Evolutionary conservation across 2,888 invertebrate genomes (phyloP).

Genomic region (Drepanosiphum platanoidis): DNA sequence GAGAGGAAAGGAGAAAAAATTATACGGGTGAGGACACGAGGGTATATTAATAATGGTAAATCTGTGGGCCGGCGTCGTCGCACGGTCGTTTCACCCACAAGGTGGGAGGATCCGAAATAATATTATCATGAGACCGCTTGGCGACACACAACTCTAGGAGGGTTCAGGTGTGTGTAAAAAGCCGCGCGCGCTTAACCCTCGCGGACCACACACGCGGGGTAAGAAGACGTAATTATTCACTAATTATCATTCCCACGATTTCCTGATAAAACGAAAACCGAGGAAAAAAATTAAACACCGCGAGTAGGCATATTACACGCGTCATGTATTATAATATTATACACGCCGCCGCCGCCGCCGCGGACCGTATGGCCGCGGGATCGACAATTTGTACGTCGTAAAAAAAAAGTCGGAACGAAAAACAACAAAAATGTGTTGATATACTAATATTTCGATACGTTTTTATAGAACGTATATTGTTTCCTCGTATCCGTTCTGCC

Average conservation of each 20-base stretch:
- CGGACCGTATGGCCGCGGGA: constrained; percentile 7
- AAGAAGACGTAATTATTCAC: constrained; percentile 54
- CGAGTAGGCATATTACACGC: neutral
- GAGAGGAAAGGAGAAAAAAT: constrained; percentile 3
- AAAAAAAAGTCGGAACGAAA: too few species aligned
- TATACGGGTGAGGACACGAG: constrained; percentile 1
- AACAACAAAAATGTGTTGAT: too few species aligned
- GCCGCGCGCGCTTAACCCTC: constrained; percentile 47
- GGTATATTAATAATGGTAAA: constrained; percentile 52
- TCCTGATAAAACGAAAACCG: constrained; percentile 33
- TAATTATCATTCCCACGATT: constrained; percentile 62
- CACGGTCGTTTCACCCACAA: constrained; percentile 59
- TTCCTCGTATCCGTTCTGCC: too few species aligned
- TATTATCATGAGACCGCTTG: constrained; percentile 35
- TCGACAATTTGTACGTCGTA: neutral
- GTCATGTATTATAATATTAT: neutral
- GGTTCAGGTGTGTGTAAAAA: constrained; percentile 47
- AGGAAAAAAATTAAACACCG: neutral
- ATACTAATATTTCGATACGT: too few species aligned
- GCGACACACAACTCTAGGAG: constrained; percentile 43
- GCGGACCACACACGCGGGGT: constrained; percentile 57
- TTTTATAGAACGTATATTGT: too few species aligned
- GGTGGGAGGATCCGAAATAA: constrained; percentile 55
- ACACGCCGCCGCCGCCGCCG: neutral
- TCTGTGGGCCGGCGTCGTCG: constrained; percentile 37